Evolutionary conservation across 2,113 vertebrate genomes (phyloP), one percentile per base, ranked within the genome.

Genomic region (Ibidorhyncha struthersii): DNA sequence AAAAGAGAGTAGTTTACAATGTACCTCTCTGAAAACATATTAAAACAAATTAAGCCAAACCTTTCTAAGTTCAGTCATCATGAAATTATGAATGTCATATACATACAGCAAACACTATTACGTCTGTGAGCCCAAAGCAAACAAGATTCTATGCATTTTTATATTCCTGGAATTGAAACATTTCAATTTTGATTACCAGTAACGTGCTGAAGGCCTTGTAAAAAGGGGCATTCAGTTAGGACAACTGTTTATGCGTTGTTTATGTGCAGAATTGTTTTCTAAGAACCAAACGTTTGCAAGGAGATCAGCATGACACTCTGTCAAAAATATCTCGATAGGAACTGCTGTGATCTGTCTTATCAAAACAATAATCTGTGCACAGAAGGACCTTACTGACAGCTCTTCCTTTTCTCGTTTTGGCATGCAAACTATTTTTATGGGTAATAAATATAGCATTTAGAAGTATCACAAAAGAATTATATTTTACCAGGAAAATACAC

Each of bases 1-100:
- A 29, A 41, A 62, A 53, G 22, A 61, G 14, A 29, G 11, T 14
- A 5, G 2, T 73, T 73, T 85, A 58, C 36, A 49, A 12, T 0
- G 9, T 8, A 34, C 8, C 2, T 43, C 22, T 74, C 47, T 2
- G 1, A 45, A 90, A 82, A 47, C 0, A 0, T 40, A 27, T 49
- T 15, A 47, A 96, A 47, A 43, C 11, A 77, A 77, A 59, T 38
- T 8, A 38, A 81, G 6, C 20, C 53, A 73, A 87, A 40, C 2
- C 14, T 66, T 65, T 70, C 30, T 43, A 38, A n/a, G 10, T 61
- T 84, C 16, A 56, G 5, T 59, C 13, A 23, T 52, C 12, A 8
- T 5, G 2, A 79, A 78, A 41, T 73, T 32, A 47, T 36, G 25
- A 36, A 41, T 52, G 13, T 12, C 38, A 53, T 21, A n/a, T 14